Base-by-base conservation (phyloP, 64 coral and sea anemone genomes). In the Catalaphyllia jardinei region DNA sequence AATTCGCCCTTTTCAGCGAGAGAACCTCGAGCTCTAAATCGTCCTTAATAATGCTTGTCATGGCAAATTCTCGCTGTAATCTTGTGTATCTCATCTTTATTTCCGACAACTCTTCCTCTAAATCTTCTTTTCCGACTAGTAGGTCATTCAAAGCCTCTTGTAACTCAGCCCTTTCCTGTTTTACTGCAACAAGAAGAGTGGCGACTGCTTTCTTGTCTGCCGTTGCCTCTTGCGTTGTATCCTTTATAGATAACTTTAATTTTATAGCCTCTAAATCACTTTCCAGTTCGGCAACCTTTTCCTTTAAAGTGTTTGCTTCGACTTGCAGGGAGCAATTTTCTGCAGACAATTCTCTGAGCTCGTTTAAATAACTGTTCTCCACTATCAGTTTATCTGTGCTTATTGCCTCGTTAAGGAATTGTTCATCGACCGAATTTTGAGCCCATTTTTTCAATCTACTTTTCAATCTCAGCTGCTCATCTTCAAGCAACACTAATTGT, bases 141-240 rank as follows among this genome's bases (percentile, higher is more conserved):
- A 91, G 49, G 50, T 39, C 65, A 51, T 98, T 75, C 28, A 98
- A 60, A 42, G 92, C 77, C 71, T 86, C 79, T 42, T 86, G 85
- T 2, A 98, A 61, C 31, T 98, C 92, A 46, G 94, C 92, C 64
- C 92, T 39, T 80, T 98, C 89, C 77, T 98, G 95, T 89, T 94
- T 98, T 20, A 86, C 92, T 38, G 95, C 94, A 52, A 93, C 95
- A 30, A 98, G 93, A 20, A 98, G 76, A 10, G 93, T 86, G 0
- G 92, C 95, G 8, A 91, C 67, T 2, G 86, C 79, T 88, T 94
- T 98, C 60, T 88, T 91, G 29, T 89, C 92, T 20, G 72, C 78
- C 2, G 72, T 72, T n/a, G 31, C 67, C 31, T 75, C 83, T 24
- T 98, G 77, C 24, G 30, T 79, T 3, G 54, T 60, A 51, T 98